Evolutionary conservation across 2,113 vertebrate species (phyloP).

Genomic region (Sebastes fasciatus): DNA sequence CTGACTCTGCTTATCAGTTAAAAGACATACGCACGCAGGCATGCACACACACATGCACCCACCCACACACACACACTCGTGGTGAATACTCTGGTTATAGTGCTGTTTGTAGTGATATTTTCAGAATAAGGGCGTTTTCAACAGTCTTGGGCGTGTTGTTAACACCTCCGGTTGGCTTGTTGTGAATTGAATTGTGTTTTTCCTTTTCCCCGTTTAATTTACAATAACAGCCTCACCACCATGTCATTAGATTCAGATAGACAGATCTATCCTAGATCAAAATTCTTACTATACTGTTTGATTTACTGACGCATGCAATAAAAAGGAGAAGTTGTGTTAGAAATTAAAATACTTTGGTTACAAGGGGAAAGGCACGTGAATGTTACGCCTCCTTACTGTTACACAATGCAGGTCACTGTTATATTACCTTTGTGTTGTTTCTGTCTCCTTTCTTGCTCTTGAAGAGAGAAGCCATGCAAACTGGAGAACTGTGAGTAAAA

Average conservation of each 20-base stretch:
- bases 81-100: neutral
- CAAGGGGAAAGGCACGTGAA: neutral
- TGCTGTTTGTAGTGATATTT: constrained; percentile 36
- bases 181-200: neutral
- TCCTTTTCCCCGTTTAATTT: neutral
- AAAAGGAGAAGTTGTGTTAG: constrained; percentile 60
- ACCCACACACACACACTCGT: neutral
- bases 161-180: constrained; percentile 61
- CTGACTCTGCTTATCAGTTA: neutral
- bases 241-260: neutral
- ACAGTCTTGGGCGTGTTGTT: constrained; percentile 78
- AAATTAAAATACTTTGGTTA: constrained; percentile 20
- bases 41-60: neutral
- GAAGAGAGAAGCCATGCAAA: neutral
- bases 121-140: constrained; percentile 80
- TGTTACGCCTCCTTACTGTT: neutral
- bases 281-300: neutral
- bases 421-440: neutral
- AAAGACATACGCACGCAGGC: neutral
- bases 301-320: neutral
- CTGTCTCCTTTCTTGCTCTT: neutral
- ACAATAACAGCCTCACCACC: neutral
- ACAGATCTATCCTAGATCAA: neutral
- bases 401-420: constrained; percentile 30
- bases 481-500: neutral